Conservation (phyloP, 92 coral and sea anemone species). For the Palythoa heliodiscus region DNA sequence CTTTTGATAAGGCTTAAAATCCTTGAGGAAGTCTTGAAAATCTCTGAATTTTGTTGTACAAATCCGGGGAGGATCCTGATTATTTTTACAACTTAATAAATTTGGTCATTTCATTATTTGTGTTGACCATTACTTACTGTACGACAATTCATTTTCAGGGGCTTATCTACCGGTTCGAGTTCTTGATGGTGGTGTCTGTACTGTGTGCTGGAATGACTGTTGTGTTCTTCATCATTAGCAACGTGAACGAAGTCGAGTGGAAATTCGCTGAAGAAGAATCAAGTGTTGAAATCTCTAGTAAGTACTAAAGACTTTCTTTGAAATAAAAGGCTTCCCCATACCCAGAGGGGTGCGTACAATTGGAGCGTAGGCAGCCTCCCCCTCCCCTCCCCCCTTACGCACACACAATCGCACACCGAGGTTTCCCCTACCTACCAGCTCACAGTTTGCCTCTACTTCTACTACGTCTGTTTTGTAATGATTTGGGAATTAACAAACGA, state of each 20-base stretch:
- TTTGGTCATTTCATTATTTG: neutral
- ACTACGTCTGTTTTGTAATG: too few species aligned
- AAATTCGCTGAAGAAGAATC: slow-evolving; percentile 91
- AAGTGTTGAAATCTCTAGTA: slow-evolving; percentile 90
- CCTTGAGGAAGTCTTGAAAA: too few species aligned
- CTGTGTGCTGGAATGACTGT: slow-evolving; percentile 95
- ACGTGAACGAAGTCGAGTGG: slow-evolving; percentile 95
- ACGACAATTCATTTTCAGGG: slow-evolving; percentile 63
- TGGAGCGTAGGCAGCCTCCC: too few species aligned
- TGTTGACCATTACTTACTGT: neutral
- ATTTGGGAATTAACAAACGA: too few species aligned
- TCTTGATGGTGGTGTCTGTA: slow-evolving; percentile 88
- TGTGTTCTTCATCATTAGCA: slow-evolving; percentile 85
- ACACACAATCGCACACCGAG: too few species aligned
- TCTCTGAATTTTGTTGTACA: too few species aligned
- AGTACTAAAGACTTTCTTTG: slow-evolving; percentile 19
- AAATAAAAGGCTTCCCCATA: neutral
- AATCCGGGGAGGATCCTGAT: neutral
- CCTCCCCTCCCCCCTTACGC: too few species aligned
- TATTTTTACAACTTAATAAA: neutral
- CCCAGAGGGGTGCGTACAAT: neutral
- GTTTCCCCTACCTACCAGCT: too few species aligned
- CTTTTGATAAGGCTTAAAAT: too few species aligned
- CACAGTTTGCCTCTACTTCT: too few species aligned
- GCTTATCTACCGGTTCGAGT: slow-evolving; percentile 93